A percentile compares a stretch with the other conserved stretches of the same genome.
phyloP scores from a whole-genome alignment of 2,888 invertebrate species.

The Troilus luridus region DNA sequence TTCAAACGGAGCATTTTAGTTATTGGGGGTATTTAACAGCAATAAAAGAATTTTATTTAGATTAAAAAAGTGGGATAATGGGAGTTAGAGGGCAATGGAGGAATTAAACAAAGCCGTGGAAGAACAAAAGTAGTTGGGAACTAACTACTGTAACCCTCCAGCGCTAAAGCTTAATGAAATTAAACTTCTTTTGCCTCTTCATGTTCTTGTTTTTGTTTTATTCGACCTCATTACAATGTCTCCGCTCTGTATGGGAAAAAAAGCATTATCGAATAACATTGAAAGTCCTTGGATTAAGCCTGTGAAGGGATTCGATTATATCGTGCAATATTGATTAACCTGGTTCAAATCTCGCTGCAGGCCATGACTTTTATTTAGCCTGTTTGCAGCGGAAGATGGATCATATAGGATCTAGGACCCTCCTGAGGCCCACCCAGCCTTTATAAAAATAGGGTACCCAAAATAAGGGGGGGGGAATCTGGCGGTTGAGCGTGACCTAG shows the following conservation, averaged over 20 bases:
- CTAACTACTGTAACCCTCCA: neutral
- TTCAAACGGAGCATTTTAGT: neutral
- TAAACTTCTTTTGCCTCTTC: neutral
- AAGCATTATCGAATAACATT: neutral
- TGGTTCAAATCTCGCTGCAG: too few species aligned
- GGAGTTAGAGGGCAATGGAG: neutral
- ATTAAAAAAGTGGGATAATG: slow-evolving; percentile 5
- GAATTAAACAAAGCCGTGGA: neutral
- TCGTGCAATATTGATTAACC: too few species aligned
- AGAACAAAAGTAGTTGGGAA: slow-evolving; percentile 9
- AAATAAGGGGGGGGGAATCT: too few species aligned
- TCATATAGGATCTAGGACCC: too few species aligned
- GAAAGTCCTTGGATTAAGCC: neutral
- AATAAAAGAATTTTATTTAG: slow-evolving; percentile 21
- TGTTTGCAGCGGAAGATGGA: too few species aligned
- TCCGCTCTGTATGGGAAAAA: neutral
- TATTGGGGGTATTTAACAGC: neutral
- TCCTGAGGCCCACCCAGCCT: too few species aligned
- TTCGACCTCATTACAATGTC: neutral
- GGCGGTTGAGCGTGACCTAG: too few species aligned
- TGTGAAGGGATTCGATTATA: neutral
- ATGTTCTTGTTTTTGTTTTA: neutral
- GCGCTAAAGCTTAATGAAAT: neutral
- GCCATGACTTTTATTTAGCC: too few species aligned
- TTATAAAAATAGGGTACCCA: too few species aligned